Evolutionary conservation across 2,888 invertebrate species (phyloP), one percentile per base, ranked within the genome.

Genomic region (Tetragonisca angustula): DNA sequence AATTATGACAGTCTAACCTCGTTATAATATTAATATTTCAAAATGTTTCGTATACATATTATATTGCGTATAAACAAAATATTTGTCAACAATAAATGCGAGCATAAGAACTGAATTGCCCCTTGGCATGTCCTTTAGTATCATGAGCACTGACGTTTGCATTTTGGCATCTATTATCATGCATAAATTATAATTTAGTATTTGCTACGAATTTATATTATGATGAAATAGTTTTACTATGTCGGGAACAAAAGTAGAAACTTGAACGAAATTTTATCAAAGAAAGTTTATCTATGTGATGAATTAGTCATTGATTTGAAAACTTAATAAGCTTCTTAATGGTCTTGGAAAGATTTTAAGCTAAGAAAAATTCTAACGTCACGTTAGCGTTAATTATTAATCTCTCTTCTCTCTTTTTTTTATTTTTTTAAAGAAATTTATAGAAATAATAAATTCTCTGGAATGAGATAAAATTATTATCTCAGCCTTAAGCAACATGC

Each of bases 51-150:
- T 54, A 19, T 56, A 61, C 21, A 49, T 36, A 24, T 24, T 49
- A 49, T 49, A 21, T 68, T 36, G 43, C 27, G 5, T 59, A 50
- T 61, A 32, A 27, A 56, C 21, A 49, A 27, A 52, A 52, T 76
- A 74, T 84, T 84, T 78, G 32, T 78, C 52, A 75, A 67, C 27
- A 83, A 64, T 76, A 76, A 73, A 72, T 69, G 27, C 21, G 36
- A 73, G 54, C 61, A 56, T 67, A 17, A 36, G 36, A 72, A 70
- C 9, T 21, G 54, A 69, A 83, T 74, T 76, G 77, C 75, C 15
- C 36, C 15, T 76, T 84, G 84, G 73, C 84, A 84, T 65, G 17
- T 49, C 61, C 69, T 69, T 50, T 43, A n/a, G n/a, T 65, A 71
- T 76, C 75, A 75, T 69, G 70, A 79, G 79, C 21, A 75, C 27